Conservation (phyloP, 2,888 invertebrate species). For the Mesoligia furuncula region DNA sequence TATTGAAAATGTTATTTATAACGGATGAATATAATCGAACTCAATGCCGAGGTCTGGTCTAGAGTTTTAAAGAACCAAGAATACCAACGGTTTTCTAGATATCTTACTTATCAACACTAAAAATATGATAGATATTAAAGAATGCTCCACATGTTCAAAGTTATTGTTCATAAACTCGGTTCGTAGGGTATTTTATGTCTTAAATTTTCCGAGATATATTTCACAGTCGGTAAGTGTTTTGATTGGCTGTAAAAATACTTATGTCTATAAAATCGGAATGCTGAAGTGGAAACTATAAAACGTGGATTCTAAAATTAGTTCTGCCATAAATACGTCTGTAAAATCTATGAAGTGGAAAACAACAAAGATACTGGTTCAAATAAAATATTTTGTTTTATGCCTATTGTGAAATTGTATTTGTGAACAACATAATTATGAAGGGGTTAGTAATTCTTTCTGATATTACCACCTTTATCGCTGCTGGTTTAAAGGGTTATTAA, state of each 20-base stretch:
- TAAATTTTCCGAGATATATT: slow-evolving; percentile 45
- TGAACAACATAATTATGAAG: not conserved
- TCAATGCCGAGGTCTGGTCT: not conserved
- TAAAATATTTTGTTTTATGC: slow-evolving; percentile 14
- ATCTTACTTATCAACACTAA: not conserved
- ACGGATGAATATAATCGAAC: not conserved
- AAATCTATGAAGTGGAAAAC: slow-evolving; percentile 15
- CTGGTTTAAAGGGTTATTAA: too few relatives aligned
- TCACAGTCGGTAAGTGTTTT: slow-evolving; percentile 50
- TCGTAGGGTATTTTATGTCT: slow-evolving; percentile 42
- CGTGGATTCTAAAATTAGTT: slow-evolving; percentile 46
- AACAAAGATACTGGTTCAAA: slow-evolving; percentile 14
- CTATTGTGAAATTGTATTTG: slow-evolving; percentile 22
- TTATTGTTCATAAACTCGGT: slow-evolving; percentile 51
- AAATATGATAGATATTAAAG: slow-evolving; percentile 34
- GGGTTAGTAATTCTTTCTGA: not conserved
- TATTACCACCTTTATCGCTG: not conserved
- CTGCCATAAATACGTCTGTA: slow-evolving; percentile 46
- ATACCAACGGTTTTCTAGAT: not conserved
- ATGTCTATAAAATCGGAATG: slow-evolving; percentile 55
- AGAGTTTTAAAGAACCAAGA: not conserved
- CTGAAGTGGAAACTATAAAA: slow-evolving; percentile 58
- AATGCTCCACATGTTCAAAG: slow-evolving; percentile 29
- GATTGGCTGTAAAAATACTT: slow-evolving; percentile 58
- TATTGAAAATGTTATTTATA: slow-evolving; percentile 2